Percentiles rank a stretch among this genome's conserved stretches.
These are phyloP conservation scores for Anguilla obscura DNA, from an alignment of 2,797 vertebrate genomes.

Conservation along the genomic window DNA sequence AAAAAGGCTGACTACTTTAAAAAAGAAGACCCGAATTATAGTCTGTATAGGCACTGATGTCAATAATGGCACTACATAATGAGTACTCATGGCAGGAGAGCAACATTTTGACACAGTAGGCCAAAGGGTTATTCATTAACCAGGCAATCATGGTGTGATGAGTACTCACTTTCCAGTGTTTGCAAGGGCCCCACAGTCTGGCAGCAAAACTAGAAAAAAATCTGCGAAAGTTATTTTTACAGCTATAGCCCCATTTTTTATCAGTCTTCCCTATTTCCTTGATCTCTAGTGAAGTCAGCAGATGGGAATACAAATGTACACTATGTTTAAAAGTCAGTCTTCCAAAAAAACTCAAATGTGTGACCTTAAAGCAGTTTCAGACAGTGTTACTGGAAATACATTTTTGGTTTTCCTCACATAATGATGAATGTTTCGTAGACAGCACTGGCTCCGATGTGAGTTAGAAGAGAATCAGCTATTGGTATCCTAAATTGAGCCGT, in stretches of 20 bases:
- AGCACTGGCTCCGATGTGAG: not conserved
- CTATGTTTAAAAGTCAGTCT: not conserved
- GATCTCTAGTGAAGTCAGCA: not conserved
- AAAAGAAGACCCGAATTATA: not conserved
- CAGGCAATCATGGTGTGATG: not conserved
- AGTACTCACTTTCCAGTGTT: slow-evolving; percentile 5
- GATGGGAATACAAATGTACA: not conserved
- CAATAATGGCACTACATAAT: not conserved
- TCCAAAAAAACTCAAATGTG: not conserved
- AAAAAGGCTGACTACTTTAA: not conserved
- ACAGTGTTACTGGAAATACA: not conserved
- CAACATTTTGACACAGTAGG: not conserved
- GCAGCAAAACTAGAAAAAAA: not conserved
- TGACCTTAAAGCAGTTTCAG: not conserved
- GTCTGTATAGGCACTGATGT: not conserved
- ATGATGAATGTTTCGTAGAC: not conserved
- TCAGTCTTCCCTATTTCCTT: not conserved
- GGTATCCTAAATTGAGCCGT: not conserved
- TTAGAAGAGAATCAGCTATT: not conserved
- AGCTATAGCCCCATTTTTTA: not conserved
- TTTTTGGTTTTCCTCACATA: not conserved
- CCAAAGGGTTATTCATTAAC: not conserved
- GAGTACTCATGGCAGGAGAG: not conserved
- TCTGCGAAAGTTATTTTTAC: not conserved
- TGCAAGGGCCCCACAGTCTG: not conserved